Percentiles rank a stretch among this genome's conserved stretches.
phyloP scores from a whole-genome alignment of 2,113 vertebrate species.

The Thymallus thymallus region DNA sequence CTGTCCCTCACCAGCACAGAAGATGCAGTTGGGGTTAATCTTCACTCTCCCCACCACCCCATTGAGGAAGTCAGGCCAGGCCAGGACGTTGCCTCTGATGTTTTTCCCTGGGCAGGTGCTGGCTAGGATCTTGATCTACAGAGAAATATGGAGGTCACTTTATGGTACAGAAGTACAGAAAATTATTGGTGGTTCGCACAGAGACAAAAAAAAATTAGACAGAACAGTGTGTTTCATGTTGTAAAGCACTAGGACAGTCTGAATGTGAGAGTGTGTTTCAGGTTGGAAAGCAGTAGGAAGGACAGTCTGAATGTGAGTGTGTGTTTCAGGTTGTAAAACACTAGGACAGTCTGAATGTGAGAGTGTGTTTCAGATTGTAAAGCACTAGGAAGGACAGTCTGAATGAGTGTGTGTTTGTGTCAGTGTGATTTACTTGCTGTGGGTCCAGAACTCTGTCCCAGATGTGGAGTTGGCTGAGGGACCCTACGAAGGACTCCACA shows the following conservation, averaged over 20 bases:
- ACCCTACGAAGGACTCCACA: constrained; percentile 96
- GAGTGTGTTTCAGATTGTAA: neutral
- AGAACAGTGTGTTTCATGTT: too few relatives aligned
- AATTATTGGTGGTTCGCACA: neutral
- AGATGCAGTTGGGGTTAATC: constrained; percentile 86
- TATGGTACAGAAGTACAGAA: neutral
- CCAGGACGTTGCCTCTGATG: constrained; percentile 89
- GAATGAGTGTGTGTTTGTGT: too few relatives aligned
- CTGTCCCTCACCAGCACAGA: constrained; percentile 84
- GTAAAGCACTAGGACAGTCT: too few relatives aligned
- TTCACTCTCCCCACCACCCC: constrained; percentile 91
- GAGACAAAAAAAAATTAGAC: too few relatives aligned
- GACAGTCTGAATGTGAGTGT: too few relatives aligned
- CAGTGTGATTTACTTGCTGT: constrained; percentile 79
- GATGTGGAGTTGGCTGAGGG: constrained; percentile 94
- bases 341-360: too few relatives aligned
- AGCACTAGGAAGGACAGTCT: too few relatives aligned
- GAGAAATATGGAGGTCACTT: neutral
- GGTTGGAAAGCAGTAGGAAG: too few relatives aligned
- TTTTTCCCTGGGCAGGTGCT: constrained; percentile 83
- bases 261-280: too few relatives aligned
- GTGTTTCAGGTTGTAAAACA: too few relatives aligned
- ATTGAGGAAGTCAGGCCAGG: constrained; percentile 93
- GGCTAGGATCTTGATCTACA: constrained; percentile 87
- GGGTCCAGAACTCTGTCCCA: constrained; percentile 91